phyloP scores from a whole-genome alignment of 1,140 invertebrate species.

The Popillia japonica region DNA sequence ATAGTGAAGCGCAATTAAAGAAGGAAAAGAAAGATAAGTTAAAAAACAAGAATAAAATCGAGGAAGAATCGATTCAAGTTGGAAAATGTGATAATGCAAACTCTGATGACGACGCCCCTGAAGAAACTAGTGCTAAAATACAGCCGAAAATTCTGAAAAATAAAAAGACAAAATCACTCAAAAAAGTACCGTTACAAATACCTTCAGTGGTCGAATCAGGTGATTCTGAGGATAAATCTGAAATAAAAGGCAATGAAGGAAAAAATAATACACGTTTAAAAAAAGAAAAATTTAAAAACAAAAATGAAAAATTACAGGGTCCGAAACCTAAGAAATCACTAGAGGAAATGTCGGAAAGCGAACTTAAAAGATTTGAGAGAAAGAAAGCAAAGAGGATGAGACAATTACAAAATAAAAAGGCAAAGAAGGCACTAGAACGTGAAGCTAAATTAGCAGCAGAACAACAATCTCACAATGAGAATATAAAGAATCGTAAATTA shows the following conservation, averaged over 20 bases:
- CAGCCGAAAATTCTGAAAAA: slow-evolving; percentile 41
- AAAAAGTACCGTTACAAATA: neutral
- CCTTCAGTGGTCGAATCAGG: neutral
- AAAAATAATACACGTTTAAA: neutral
- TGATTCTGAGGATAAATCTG: neutral
- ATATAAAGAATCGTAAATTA: slow-evolving; percentile 48
- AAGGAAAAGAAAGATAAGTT: slow-evolving; percentile 41
- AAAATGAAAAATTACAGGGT: slow-evolving; percentile 18
- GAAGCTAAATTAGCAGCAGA: slow-evolving; percentile 41
- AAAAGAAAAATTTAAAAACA: neutral
- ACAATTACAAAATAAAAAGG: slow-evolving; percentile 50
- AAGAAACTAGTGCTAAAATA: slow-evolving; percentile 47
- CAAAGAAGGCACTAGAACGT: slow-evolving; percentile 40
- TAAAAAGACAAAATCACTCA: slow-evolving; percentile 43
- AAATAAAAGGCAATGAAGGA: neutral
- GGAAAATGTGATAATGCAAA: slow-evolving; percentile 40
- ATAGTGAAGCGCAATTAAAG: slow-evolving; percentile 42
- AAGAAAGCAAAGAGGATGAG: slow-evolving; percentile 46
- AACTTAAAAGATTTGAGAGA: slow-evolving; percentile 45
- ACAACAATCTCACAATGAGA: slow-evolving; percentile 44
- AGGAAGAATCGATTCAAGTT: slow-evolving; percentile 15
- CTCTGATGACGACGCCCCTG: slow-evolving; percentile 48
- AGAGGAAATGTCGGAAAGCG: slow-evolving; percentile 34
- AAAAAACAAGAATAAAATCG: slow-evolving; percentile 21
- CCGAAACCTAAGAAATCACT: slow-evolving; percentile 4